Conservation (phyloP, 2,797 vertebrate genomes). For the Peromyscus melanophrys region DNA sequence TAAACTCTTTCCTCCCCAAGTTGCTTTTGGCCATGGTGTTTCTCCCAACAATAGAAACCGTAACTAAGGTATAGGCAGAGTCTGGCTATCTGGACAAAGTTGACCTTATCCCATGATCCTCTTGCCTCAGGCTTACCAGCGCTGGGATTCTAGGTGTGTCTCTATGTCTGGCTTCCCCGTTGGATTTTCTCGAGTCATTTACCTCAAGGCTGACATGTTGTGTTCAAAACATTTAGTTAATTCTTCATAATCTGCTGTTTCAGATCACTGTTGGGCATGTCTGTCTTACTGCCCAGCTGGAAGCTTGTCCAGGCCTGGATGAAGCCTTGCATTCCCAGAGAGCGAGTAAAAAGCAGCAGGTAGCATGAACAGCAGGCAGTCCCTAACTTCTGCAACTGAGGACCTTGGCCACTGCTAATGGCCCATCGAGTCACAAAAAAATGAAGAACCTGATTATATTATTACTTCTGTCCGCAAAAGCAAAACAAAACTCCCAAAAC, state of each 20-base stretch:
- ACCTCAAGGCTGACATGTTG: background rate
- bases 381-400: conserved; percentile 16
- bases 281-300: background rate
- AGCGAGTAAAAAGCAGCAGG: background rate
- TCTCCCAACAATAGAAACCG: background rate
- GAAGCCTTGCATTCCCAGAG: background rate
- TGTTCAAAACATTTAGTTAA: background rate
- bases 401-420: background rate
- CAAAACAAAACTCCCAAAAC: background rate
- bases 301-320: background rate
- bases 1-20: background rate
- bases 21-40: background rate
- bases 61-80: background rate
- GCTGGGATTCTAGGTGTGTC: background rate
- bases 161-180: background rate
- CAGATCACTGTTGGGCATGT: fast-evolving
- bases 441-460: background rate
- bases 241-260: background rate
- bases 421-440: background rate
- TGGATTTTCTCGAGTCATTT: background rate
- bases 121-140: background rate
- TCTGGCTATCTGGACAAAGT: background rate
- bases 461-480: background rate
- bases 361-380: background rate
- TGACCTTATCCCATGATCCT: background rate